Conservation (phyloP, 2,797 vertebrate species). For the Oryzias sinensis region DNA sequence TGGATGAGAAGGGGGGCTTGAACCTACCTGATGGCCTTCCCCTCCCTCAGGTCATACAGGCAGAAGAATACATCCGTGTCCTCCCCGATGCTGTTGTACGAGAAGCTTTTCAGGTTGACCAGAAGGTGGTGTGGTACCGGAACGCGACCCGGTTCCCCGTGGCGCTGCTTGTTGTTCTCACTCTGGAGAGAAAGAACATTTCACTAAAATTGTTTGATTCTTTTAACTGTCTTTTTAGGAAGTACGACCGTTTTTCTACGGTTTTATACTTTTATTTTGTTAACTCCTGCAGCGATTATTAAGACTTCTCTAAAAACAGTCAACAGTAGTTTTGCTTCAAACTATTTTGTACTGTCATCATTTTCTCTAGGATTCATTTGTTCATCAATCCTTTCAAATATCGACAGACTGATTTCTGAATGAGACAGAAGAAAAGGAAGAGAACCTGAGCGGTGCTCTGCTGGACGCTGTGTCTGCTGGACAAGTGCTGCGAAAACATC, state of each 20-base stretch:
- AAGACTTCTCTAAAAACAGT: no score
- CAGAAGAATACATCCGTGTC: slow-evolving; percentile 93
- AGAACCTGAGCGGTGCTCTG: slow-evolving; percentile 90
- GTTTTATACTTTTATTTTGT: no score
- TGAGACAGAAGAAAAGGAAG: background rate
- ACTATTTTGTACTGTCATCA: no score
- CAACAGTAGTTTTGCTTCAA: no score
- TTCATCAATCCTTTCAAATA: background rate
- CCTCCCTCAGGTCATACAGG: slow-evolving; percentile 89
- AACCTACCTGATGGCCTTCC: slow-evolving; percentile 88
- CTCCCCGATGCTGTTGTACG: slow-evolving; percentile 92
- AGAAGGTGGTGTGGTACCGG: slow-evolving; percentile 92
- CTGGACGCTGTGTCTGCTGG: slow-evolving; percentile 91
- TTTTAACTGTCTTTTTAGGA: no score
- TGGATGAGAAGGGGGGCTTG: no score
- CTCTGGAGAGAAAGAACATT: slow-evolving; percentile 64
- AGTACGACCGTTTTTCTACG: no score
- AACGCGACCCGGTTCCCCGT: slow-evolving; percentile 82
- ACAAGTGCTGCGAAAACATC: slow-evolving; percentile 79
- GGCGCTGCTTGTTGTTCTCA: slow-evolving; percentile 82
- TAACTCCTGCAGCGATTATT: no score
- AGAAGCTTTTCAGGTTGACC: slow-evolving; percentile 93
- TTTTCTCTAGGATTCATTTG: no score
- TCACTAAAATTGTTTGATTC: no score
- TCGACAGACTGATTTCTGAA: background rate